These are phyloP conservation scores for Drosophila paulistorum DNA, from an alignment of 1,140 invertebrate genomes.

Conservation along the genomic window DNA sequence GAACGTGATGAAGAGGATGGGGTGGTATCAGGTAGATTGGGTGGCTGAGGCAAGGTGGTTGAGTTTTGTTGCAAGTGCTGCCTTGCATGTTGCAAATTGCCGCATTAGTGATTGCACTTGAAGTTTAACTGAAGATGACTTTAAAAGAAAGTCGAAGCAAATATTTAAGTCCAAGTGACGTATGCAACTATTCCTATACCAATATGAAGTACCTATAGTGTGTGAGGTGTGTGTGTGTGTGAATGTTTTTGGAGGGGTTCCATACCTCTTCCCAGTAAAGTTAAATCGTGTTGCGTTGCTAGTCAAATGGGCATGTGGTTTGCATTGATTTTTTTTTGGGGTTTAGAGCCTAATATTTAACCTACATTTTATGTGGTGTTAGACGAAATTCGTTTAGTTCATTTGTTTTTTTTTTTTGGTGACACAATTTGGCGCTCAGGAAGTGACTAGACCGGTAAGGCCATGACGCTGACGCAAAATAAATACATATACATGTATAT, in stretches of 20 bases:
- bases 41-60: background rate
- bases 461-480: conserved; percentile 46
- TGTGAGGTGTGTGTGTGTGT: too few species aligned
- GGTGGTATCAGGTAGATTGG: background rate
- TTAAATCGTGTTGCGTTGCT: conserved; percentile 8
- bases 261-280: too few species aligned
- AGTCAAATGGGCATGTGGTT: conserved; percentile 49
- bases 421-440: conserved; percentile 59
- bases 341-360: conserved; percentile 53
- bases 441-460: conserved; percentile 57
- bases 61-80: conserved; percentile 18
- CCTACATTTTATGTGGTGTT: conserved; percentile 55
- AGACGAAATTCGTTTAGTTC: conserved; percentile 39
- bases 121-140: conserved; percentile 42
- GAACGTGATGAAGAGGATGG: conserved; percentile 48
- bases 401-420: conserved; percentile 11
- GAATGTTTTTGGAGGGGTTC: too few species aligned
- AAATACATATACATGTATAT: background rate
- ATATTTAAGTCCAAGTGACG: conserved; percentile 18
- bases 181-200: conserved; percentile 6
- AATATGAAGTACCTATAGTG: background rate
- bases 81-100: conserved; percentile 70
- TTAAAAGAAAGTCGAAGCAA: conserved; percentile 16
- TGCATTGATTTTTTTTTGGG: conserved; percentile 52
- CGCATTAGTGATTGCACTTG: conserved; percentile 63